Evolutionary conservation across 2,888 invertebrate genomes (phyloP).

Genomic region (Tachystola acroxantha): DNA sequence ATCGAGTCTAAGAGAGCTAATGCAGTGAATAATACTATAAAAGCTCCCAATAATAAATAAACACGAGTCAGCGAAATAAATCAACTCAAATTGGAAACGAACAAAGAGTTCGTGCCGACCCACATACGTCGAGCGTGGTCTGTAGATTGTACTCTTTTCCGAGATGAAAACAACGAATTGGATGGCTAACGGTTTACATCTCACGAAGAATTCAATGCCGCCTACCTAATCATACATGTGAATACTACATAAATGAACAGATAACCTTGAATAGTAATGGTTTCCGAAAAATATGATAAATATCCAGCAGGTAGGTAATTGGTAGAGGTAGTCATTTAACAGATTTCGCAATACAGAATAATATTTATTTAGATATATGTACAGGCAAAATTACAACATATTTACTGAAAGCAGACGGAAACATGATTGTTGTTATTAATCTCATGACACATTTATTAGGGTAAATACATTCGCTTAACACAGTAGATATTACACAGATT

Average conservation of each 20-base stretch:
- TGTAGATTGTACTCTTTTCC: slow-evolving; percentile 26
- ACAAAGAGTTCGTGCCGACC: slow-evolving; percentile 61
- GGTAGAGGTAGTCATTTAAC: slow-evolving; percentile 24
- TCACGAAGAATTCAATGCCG: slow-evolving; percentile 15
- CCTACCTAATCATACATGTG: no score
- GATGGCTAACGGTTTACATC: slow-evolving; percentile 41
- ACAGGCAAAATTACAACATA: no score
- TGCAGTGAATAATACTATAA: background rate
- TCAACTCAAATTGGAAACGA: slow-evolving; percentile 39
- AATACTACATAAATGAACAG: no score
- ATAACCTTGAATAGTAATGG: no score
- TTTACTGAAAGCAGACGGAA: no score
- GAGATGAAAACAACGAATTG: slow-evolving; percentile 35
- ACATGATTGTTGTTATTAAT: no score
- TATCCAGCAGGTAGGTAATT: slow-evolving; percentile 2
- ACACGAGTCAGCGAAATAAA: slow-evolving; percentile 18
- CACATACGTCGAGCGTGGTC: slow-evolving; percentile 49
- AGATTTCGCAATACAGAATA: slow-evolving; percentile 16
- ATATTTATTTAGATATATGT: no score
- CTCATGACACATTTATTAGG: no score
- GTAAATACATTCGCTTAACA: no score
- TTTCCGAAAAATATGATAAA: no score
- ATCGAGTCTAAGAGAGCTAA: slow-evolving; percentile 1
- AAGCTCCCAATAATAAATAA: slow-evolving; percentile 16
- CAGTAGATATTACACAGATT: no score